These are phyloP conservation scores for Trogon surrucura DNA, from an alignment of 2,113 vertebrate genomes.

Conservation along the genomic window DNA sequence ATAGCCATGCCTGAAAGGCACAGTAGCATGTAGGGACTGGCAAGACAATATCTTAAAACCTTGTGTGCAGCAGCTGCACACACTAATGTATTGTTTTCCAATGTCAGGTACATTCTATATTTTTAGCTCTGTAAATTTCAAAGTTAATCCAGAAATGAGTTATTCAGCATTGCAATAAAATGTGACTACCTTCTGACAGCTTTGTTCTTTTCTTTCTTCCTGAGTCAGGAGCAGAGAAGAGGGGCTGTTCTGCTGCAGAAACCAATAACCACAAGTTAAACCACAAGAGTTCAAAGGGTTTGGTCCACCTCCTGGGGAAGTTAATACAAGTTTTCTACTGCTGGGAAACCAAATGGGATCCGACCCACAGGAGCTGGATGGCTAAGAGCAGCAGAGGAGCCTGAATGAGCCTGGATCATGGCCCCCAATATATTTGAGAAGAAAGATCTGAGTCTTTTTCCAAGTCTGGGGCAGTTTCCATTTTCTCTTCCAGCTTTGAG, in stretches of 20 bases:
- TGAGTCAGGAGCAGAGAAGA: not conserved
- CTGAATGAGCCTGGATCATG: not conserved
- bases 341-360: not conserved
- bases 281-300: not conserved
- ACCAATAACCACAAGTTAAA: not conserved
- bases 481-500: not conserved
- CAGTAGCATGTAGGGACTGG: not conserved
- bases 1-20: not conserved
- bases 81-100: conserved; percentile 50
- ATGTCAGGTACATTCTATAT: conserved; percentile 34
- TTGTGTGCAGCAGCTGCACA: not conserved
- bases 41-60: not conserved
- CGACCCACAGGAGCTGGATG: not conserved
- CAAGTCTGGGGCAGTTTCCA: not conserved
- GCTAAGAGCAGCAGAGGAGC: not conserved
- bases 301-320: not conserved
- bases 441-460: not conserved
- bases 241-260: not conserved
- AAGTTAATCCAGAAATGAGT: conserved; percentile 55
- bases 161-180: conserved; percentile 57
- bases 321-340: not conserved
- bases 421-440: not conserved
- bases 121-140: conserved; percentile 38
- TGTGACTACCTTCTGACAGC: conserved; percentile 22
- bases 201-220: conserved; percentile 27